Evolutionary conservation across 2,797 vertebrate species (phyloP), one percentile per base, ranked within the genome.

Genomic region (Pangasius krempfi): DNA sequence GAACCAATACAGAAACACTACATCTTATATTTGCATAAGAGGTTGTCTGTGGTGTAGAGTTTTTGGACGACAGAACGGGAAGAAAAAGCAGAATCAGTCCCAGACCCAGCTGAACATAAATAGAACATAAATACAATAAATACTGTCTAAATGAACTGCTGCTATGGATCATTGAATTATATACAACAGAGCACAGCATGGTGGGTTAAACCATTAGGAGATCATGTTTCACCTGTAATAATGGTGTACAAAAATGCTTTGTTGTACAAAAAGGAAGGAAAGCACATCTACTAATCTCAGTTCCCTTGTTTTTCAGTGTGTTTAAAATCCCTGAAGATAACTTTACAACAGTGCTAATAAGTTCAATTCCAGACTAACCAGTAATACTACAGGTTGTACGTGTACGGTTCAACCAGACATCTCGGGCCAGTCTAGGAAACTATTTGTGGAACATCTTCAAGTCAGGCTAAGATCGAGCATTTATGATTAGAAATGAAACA

Each of bases 11-110:
- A 86, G 52, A 86, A 90, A 89, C 78, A 88, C 76, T 70, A 80
- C 87, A 33, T 87, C 89, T 70, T 88, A 87, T 75, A 81, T 91
- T 92, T 84, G 92, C 91, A 91, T 92, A 93, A 92, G 87, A 90
- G 88, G 91, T 89, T 44, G 86, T 89, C 37, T 47, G 81, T 86
- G 89, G 76, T 70, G 47, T 64, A 13, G 20, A 90, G 84, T 79
- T 85, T 79, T 60, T 64, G 64, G 75, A 86, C 79, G 56, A 78
- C 50, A 85, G 50, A 91, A 87, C 27, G 33, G 72, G 84, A 85
- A 87, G 64, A 4, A 80, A 88, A 88, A 40, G 44, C 78, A 58
- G 78, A 88, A 90, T 87, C 88, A 86, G 64, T 60, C 27, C 54
- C 10, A 86, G 62, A 86, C 62, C 66, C 54, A 70, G 37, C 40